phyloP scores from a whole-genome alignment of 2,888 invertebrate species.

The Leptarthrus brevirostris region DNA sequence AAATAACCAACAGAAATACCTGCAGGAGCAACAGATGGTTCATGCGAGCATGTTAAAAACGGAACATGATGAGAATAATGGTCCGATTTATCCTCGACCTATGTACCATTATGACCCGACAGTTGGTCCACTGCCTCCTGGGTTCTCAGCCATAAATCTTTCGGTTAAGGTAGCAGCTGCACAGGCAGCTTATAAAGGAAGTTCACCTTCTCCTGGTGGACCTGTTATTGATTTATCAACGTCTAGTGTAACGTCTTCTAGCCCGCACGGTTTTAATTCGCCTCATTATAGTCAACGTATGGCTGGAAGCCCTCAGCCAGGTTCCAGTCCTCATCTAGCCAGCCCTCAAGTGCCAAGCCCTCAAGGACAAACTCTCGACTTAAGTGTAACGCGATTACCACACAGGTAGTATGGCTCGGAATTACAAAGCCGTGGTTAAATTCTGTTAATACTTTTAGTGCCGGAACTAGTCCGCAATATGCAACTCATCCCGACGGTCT shows the following conservation, averaged over 20 bases:
- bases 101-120: conserved; percentile 86
- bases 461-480: conserved; percentile 73
- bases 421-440: conserved; percentile 41
- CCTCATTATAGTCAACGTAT: conserved; percentile 67
- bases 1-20: conserved; percentile 71
- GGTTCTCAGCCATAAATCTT: conserved; percentile 84
- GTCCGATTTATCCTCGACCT: conserved; percentile 83
- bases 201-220: conserved; percentile 78
- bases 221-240: conserved; percentile 89
- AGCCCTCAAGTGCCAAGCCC: conserved; percentile 92
- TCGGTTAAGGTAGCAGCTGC: conserved; percentile 80
- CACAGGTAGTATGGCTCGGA: conserved; percentile 74
- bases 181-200: conserved; percentile 62
- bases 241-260: conserved; percentile 84
- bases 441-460: too few relatives aligned
- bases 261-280: conserved; percentile 78
- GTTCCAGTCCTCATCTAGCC: conserved; percentile 85
- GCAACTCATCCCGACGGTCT: conserved; percentile 66
- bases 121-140: conserved; percentile 77
- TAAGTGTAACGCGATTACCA: conserved; percentile 86
- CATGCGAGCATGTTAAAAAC: conserved; percentile 73
- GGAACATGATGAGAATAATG: conserved; percentile 76
- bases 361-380: conserved; percentile 89
- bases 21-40: conserved; percentile 69
- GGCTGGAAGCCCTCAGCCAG: conserved; percentile 83